Conservation (phyloP, 2,113 vertebrate genomes). For the Calyptomena viridis region DNA sequence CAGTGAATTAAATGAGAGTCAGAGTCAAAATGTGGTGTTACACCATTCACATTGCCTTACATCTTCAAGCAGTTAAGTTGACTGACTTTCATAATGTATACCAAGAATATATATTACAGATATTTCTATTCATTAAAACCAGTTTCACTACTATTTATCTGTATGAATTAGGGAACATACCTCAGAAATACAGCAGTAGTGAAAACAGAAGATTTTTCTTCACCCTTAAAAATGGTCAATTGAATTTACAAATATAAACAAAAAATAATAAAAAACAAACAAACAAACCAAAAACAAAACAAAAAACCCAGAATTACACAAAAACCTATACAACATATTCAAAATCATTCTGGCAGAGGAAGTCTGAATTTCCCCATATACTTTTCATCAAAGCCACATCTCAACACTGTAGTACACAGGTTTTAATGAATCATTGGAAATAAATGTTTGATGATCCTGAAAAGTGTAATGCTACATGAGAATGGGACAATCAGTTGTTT, state of each 20-base stretch:
- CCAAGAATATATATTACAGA: neutral
- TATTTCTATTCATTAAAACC: neutral
- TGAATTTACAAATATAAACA: neutral
- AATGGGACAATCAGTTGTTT: neutral
- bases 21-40: neutral
- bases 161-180: neutral
- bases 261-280: too few species aligned
- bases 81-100: neutral
- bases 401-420: neutral
- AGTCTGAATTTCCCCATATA: neutral
- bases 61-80: neutral
- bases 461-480: neutral
- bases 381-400: neutral
- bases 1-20: too few species aligned
- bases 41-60: fast-evolving
- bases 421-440: neutral
- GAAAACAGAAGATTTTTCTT: neutral
- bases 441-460: neutral
- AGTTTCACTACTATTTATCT: neutral
- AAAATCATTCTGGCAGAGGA: neutral
- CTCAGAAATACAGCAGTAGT: neutral
- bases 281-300: neutral
- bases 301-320: fast-evolving
- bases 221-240: neutral
- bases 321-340: neutral